phyloP scores from a whole-genome alignment of 2,888 invertebrate genomes.

The Boloria euphrosyne region DNA sequence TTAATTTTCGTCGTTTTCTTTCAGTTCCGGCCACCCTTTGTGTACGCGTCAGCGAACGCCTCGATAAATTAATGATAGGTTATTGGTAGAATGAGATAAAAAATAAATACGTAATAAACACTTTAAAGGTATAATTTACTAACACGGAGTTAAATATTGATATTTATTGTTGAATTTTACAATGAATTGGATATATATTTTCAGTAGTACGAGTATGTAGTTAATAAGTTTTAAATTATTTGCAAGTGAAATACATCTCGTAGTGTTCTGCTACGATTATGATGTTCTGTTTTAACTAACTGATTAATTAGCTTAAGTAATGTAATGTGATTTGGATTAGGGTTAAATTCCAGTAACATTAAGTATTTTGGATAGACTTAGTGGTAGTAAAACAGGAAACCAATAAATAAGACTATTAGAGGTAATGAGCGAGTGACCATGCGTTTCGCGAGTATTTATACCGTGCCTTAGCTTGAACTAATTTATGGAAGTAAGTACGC shows the following conservation, averaged over 20 bases:
- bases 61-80: conserved; percentile 73
- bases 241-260: no score
- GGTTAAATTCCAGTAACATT: no score
- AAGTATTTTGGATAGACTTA: conserved; percentile 22
- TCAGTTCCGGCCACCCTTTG: conserved; percentile 63
- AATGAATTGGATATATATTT: background rate
- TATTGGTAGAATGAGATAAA: conserved; percentile 70
- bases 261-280: no score
- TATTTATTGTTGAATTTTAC: conserved; percentile 51
- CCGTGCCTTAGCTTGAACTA: conserved; percentile 77
- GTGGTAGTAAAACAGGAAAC: conserved; percentile 60
- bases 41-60: conserved; percentile 68
- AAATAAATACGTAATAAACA: conserved; percentile 70
- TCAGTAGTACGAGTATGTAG: no score
- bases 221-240: no score
- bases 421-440: conserved; percentile 72
- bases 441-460: conserved; percentile 77
- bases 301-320: no score
- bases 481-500: conserved; percentile 81
- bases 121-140: conserved; percentile 69
- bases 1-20: conserved; percentile 77
- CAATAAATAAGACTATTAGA: conserved; percentile 77
- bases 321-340: no score
- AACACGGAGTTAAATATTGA: conserved; percentile 57
- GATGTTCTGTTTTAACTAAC: no score